Percentiles rank a stretch among this genome's conserved stretches.
Evolutionary conservation across 2,888 invertebrate genomes (phyloP).

Genomic region (Eumacrocentrus americanus): DNA sequence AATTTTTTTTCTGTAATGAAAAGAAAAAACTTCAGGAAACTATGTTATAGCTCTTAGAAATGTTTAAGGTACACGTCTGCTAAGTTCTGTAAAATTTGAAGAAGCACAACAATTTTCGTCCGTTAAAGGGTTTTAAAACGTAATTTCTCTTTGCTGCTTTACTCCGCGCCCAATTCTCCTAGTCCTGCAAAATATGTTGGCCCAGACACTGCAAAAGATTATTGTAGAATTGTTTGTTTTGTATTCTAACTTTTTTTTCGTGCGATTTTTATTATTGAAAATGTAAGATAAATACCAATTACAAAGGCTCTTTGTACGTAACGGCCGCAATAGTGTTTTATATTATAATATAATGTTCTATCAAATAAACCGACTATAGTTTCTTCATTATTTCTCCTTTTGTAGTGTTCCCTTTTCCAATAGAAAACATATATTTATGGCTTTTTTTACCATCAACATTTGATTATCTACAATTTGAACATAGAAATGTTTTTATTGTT

Average conservation of each 20-base stretch:
- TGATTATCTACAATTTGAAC: background rate
- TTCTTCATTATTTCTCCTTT: conserved; percentile 40
- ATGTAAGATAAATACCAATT: conserved; percentile 60
- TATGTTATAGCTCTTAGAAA: too few relatives aligned
- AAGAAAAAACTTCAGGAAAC: too few relatives aligned
- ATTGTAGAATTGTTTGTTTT: conserved; percentile 4
- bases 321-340: conserved; percentile 58
- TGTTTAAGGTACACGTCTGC: too few relatives aligned
- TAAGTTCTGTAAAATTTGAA: too few relatives aligned
- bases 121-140: too few relatives aligned
- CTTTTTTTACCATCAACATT: conserved; percentile 11
- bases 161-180: background rate
- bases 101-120: too few relatives aligned
- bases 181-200: background rate
- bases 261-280: conserved; percentile 55
- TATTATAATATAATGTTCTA: conserved; percentile 57
- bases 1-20: too few relatives aligned
- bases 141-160: too few relatives aligned
- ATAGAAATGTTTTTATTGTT: background rate
- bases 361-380: conserved; percentile 58
- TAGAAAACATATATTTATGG: conserved; percentile 20
- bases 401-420: conserved; percentile 25
- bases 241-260: conserved; percentile 29
- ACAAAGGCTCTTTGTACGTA: conserved; percentile 62
- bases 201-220: background rate